A percentile compares a stretch with the other conserved stretches of the same genome.
Evolutionary conservation across 2,888 invertebrate genomes (phyloP).

Genomic region (Punctoribates punctum): DNA sequence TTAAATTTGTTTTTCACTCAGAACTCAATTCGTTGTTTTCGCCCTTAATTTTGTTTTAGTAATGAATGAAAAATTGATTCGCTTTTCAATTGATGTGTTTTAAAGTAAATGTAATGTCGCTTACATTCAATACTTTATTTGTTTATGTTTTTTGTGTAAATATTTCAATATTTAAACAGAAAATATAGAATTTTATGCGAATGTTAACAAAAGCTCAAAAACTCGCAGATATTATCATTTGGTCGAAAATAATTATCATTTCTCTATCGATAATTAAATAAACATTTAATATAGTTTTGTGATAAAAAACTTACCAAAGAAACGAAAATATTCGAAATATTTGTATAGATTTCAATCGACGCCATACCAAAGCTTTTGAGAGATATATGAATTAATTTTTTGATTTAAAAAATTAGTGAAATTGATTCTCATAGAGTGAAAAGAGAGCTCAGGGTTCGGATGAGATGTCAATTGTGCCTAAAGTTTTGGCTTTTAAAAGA

Average conservation of each 20-base stretch:
- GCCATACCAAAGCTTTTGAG: too few relatives aligned
- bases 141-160: slow-evolving; percentile 30
- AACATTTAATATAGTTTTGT: too few relatives aligned
- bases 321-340: too few relatives aligned
- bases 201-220: slow-evolving; percentile 12
- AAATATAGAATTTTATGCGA: background rate
- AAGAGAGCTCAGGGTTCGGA: background rate
- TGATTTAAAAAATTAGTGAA: background rate
- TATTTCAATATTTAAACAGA: slow-evolving; percentile 28
- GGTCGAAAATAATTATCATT: too few relatives aligned
- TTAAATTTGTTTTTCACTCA: background rate
- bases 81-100: background rate
- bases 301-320: too few relatives aligned
- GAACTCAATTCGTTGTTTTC: background rate
- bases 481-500: too few relatives aligned
- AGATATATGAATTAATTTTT: background rate
- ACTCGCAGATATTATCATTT: slow-evolving; percentile 9
- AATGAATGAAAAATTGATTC: slow-evolving; percentile 17
- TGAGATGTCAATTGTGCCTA: background rate
- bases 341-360: too few relatives aligned
- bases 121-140: slow-evolving; percentile 29
- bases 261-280: too few relatives aligned
- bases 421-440: slow-evolving; percentile 11
- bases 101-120: background rate
- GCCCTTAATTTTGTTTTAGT: background rate